Evolutionary conservation across 2,797 vertebrate genomes (phyloP).

Genomic region (Protonibea diacanthus): DNA sequence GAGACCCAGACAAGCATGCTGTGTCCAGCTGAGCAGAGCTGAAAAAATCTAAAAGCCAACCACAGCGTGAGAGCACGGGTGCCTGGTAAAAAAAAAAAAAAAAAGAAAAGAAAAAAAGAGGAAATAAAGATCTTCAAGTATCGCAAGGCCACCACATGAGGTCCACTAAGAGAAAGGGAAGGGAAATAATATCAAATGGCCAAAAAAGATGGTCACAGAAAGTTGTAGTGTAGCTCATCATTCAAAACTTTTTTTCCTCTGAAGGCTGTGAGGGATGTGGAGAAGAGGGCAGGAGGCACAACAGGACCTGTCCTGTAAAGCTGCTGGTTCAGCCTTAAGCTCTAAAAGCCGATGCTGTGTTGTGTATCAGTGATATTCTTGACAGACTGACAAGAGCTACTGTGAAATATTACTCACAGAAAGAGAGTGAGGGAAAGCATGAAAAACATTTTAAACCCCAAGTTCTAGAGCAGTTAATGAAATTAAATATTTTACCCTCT

Average conservation of each 20-base stretch:
- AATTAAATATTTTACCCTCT: slow-evolving; percentile 9
- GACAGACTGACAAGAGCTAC: slow-evolving; percentile 57
- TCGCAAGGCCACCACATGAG: slow-evolving; percentile 16
- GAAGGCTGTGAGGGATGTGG: background rate
- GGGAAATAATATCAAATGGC: background rate
- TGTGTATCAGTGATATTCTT: slow-evolving; percentile 45
- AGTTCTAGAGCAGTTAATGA: slow-evolving; percentile 20
- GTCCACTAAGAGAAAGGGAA: slow-evolving; percentile 1
- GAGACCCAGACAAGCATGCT: slow-evolving; percentile 68
- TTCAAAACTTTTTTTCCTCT: slow-evolving; percentile 38
- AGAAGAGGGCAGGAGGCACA: slow-evolving; percentile 36
- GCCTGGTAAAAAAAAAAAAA: slow-evolving; percentile 12
- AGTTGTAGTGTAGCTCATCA: slow-evolving; percentile 17
- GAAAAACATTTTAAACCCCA: background rate
- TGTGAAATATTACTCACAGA: slow-evolving; percentile 49
- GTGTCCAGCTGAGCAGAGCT: slow-evolving; percentile 46
- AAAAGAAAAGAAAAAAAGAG: slow-evolving; percentile 2
- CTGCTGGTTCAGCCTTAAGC: slow-evolving; percentile 51
- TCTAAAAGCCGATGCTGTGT: slow-evolving; percentile 37
- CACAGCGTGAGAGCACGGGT: slow-evolving; percentile 31
- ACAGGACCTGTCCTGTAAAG: slow-evolving; percentile 34
- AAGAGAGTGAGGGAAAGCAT: slow-evolving; percentile 38
- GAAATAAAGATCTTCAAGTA: slow-evolving; percentile 15
- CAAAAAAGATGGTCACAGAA: slow-evolving; percentile 13
- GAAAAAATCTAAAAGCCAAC: slow-evolving; percentile 53